Conservation (phyloP, 53 echinoderm and acorn worm species). For the Holothuria leucospilota region DNA sequence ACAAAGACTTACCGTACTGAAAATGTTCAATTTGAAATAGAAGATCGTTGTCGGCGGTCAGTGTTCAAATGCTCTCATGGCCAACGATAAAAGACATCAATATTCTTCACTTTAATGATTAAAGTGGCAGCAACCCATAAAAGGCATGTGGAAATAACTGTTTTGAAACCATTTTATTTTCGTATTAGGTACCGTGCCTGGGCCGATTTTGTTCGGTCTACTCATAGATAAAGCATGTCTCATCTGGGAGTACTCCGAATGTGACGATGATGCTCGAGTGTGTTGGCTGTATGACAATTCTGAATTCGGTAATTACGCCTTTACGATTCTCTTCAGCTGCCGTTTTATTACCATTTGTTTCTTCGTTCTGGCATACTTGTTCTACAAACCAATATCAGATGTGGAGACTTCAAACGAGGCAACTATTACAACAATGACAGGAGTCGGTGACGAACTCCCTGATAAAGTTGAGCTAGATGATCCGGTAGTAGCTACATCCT, state of each 20-base stretch:
- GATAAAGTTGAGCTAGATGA: too few species aligned
- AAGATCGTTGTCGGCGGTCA: too few species aligned
- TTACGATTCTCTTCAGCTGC: constrained; percentile 53
- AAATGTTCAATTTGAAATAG: too few species aligned
- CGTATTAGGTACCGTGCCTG: constrained; percentile 64
- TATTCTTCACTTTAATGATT: too few species aligned
- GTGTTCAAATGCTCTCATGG: too few species aligned
- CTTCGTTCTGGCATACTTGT: constrained; percentile 49
- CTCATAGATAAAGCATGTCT: constrained; percentile 65
- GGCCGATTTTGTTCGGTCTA: constrained; percentile 64
- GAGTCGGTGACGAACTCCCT: too few species aligned
- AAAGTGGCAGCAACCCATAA: too few species aligned
- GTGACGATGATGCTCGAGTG: constrained; percentile 27
- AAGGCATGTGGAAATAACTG: too few species aligned
- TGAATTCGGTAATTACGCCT: constrained; percentile 62
- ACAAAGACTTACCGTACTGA: too few species aligned
- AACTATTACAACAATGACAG: too few species aligned
- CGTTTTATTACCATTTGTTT: constrained; percentile 46
- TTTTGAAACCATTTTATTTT: neutral
- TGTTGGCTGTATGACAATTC: constrained; percentile 72
- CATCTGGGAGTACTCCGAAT: constrained; percentile 60
- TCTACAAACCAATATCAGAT: constrained; percentile 46
- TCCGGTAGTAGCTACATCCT: too few species aligned
- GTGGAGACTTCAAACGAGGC: neutral
- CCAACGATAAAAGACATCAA: too few species aligned